Evolutionary conservation across 2,888 invertebrate species (phyloP).

Genomic region (Monopis laevigella): DNA sequence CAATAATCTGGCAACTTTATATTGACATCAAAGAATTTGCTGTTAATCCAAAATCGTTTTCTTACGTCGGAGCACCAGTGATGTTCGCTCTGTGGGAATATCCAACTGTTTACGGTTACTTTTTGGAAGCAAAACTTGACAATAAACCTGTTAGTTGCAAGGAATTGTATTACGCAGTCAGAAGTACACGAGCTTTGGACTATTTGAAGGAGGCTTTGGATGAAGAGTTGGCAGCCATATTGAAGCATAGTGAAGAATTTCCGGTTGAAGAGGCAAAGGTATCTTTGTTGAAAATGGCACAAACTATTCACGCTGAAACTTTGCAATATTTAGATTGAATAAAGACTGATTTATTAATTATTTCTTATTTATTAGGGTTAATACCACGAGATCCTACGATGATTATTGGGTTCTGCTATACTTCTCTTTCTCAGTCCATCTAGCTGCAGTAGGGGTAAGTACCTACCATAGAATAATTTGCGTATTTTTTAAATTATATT

Average conservation of each 20-base stretch:
- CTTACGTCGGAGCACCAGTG: slow-evolving; percentile 47
- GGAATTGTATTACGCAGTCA: slow-evolving; percentile 46
- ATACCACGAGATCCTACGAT: too few species aligned
- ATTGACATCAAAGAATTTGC: slow-evolving; percentile 54
- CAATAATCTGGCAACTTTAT: slow-evolving; percentile 52
- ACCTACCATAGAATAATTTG: too few species aligned
- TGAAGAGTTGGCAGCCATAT: slow-evolving; percentile 40
- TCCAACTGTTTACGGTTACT: slow-evolving; percentile 43
- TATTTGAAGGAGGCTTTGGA: slow-evolving; percentile 41
- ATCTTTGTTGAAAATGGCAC: slow-evolving; percentile 51
- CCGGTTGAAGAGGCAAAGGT: slow-evolving; percentile 43
- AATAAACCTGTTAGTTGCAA: slow-evolving; percentile 38
- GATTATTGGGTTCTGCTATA: too few species aligned
- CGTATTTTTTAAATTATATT: too few species aligned
- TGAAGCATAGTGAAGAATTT: slow-evolving; percentile 38
- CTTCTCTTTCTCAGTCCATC: too few species aligned
- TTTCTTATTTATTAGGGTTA: too few species aligned
- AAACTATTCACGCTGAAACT: slow-evolving; percentile 43
- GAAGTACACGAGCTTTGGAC: slow-evolving; percentile 44
- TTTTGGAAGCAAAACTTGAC: slow-evolving; percentile 38
- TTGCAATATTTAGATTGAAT: slow-evolving; percentile 42
- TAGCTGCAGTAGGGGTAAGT: too few species aligned
- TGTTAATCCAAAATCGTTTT: slow-evolving; percentile 47
- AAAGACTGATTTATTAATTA: too few species aligned
- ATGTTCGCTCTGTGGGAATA: slow-evolving; percentile 52